These are phyloP conservation scores for Grapholita molesta DNA, from an alignment of 1,140 invertebrate species.

Conservation along the genomic window DNA sequence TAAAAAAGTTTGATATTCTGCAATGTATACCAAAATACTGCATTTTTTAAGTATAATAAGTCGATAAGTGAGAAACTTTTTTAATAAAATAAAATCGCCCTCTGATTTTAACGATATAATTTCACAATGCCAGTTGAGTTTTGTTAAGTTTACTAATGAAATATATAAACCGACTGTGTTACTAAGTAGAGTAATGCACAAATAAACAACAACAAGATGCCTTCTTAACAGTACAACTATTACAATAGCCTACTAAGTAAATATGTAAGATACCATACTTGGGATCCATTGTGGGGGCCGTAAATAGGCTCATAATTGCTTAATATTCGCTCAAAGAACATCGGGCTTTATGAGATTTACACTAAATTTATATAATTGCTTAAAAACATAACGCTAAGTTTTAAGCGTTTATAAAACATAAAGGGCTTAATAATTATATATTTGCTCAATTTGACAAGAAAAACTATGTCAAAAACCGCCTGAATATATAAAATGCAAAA, in stretches of 20 bases:
- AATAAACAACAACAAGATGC: conserved; percentile 69
- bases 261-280: conserved; percentile 52
- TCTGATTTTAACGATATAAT: conserved; percentile 32
- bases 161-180: conserved; percentile 70
- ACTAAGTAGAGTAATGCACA: conserved; percentile 70
- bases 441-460: background rate
- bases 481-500: conserved; percentile 19
- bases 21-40: conserved; percentile 77
- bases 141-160: conserved; percentile 59
- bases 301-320: background rate
- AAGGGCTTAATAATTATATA: conserved; percentile 31
- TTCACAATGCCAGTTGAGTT: conserved; percentile 60
- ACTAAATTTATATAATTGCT: too few relatives aligned
- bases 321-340: background rate
- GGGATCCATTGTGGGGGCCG: background rate
- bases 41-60: conserved; percentile 71
- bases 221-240: conserved; percentile 74
- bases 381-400: too few relatives aligned
- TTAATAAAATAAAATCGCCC: conserved; percentile 36
- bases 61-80: conserved; percentile 65
- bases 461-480: conserved; percentile 25
- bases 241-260: conserved; percentile 69
- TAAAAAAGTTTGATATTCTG: conserved; percentile 54
- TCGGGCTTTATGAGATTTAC: background rate
- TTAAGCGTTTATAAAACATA: conserved; percentile 14